Conservation (phyloP, 2,797 vertebrate species). For the Emys orbicularis region DNA sequence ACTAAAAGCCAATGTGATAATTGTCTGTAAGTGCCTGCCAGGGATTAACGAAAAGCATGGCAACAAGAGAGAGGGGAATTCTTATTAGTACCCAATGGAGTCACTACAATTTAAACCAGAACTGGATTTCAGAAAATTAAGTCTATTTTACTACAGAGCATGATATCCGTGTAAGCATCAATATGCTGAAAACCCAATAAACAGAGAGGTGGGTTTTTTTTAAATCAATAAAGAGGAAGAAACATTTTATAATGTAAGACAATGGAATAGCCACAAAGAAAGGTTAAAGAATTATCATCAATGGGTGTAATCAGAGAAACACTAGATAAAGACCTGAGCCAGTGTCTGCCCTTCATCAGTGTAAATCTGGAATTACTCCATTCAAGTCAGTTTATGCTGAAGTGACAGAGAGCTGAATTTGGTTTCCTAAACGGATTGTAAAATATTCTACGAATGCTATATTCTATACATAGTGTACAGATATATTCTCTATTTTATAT, state of each 20-base stretch:
- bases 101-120: neutral
- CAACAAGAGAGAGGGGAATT: neutral
- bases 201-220: too few relatives aligned
- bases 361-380: neutral
- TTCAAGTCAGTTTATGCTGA: neutral
- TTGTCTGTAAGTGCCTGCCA: neutral
- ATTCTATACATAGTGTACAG: neutral
- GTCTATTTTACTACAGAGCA: neutral
- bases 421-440: neutral
- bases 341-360: neutral
- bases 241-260: neutral
- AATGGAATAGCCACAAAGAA: neutral
- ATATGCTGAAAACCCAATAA: neutral
- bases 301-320: too few relatives aligned
- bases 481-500: too few relatives aligned
- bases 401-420: neutral
- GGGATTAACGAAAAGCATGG: neutral
- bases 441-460: neutral
- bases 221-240: neutral
- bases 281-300: neutral
- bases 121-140: neutral
- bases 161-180: neutral
- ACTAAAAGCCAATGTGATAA: neutral
- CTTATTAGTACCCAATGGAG: neutral
- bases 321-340: neutral